Conservation (phyloP, 1,140 invertebrate genomes). For the Drosophila micromelanica region DNA sequence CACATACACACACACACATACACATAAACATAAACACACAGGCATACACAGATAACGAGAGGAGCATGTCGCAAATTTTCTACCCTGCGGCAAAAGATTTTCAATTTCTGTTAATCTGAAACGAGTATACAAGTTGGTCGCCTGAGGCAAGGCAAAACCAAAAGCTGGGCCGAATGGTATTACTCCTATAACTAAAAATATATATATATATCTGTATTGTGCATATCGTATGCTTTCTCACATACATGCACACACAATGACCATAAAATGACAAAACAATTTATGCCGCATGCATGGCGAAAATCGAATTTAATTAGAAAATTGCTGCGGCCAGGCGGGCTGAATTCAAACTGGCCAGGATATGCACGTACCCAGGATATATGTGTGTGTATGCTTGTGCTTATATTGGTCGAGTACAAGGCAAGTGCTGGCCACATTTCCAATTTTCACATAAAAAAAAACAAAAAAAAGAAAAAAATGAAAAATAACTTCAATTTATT, state of each 20-base stretch:
- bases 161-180: conserved; percentile 20
- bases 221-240: conserved; percentile 12
- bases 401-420: conserved; percentile 3
- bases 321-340: conserved; percentile 67
- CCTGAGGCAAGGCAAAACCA: conserved; percentile 42
- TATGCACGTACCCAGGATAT: conserved; percentile 63
- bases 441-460: conserved; percentile 40
- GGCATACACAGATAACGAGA: conserved; percentile 12
- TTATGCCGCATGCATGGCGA: conserved; percentile 82
- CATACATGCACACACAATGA: conserved; percentile 30
- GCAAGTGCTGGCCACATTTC: conserved; percentile 36
- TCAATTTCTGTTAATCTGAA: conserved; percentile 81
- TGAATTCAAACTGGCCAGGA: conserved; percentile 42
- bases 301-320: conserved; percentile 83
- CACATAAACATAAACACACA: background rate
- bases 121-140: conserved; percentile 70
- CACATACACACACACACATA: conserved; percentile 1
- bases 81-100: conserved; percentile 64
- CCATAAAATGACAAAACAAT: conserved; percentile 80
- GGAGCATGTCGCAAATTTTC: conserved; percentile 56
- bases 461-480: conserved; percentile 22
- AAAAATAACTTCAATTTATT: conserved; percentile 80
- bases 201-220: conserved; percentile 10
- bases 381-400: background rate
- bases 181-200: background rate